phyloP scores from a whole-genome alignment of 2,888 invertebrate genomes.

The Caenorhabditis panamensis region DNA sequence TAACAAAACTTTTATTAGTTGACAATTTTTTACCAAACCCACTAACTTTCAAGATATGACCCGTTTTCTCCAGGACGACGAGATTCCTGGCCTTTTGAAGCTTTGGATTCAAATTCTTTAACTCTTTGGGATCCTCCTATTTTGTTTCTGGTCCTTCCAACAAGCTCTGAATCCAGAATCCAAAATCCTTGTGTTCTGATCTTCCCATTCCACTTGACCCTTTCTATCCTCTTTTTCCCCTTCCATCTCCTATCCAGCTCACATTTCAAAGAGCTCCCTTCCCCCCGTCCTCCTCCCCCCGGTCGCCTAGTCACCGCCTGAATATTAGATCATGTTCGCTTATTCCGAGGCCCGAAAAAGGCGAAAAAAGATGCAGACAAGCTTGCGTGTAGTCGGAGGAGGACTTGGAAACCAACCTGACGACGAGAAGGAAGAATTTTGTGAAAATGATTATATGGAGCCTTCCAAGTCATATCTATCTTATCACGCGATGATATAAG shows the following conservation, averaged over 20 bases:
- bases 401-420: conserved; percentile 46
- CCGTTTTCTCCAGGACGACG: too few species aligned
- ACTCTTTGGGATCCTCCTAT: too few species aligned
- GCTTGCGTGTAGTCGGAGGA: conserved; percentile 25
- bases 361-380: conserved; percentile 9
- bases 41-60: too few species aligned
- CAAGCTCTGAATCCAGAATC: too few species aligned
- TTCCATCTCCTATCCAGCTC: conserved; percentile 12
- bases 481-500: conserved; percentile 48
- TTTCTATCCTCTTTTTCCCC: background rate
- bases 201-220: too few species aligned
- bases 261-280: conserved; percentile 29
- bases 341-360: too few species aligned
- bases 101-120: too few species aligned
- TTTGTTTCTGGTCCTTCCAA: too few species aligned
- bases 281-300: background rate
- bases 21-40: too few species aligned
- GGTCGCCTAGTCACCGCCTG: conserved; percentile 35
- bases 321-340: conserved; percentile 56
- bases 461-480: background rate
- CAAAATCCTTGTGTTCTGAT: too few species aligned
- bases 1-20: too few species aligned
- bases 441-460: conserved; percentile 2
- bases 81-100: too few species aligned
- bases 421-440: conserved; percentile 14